Base-by-base conservation (phyloP, 2,113 vertebrate species). In the Osmerus mordax region DNA sequence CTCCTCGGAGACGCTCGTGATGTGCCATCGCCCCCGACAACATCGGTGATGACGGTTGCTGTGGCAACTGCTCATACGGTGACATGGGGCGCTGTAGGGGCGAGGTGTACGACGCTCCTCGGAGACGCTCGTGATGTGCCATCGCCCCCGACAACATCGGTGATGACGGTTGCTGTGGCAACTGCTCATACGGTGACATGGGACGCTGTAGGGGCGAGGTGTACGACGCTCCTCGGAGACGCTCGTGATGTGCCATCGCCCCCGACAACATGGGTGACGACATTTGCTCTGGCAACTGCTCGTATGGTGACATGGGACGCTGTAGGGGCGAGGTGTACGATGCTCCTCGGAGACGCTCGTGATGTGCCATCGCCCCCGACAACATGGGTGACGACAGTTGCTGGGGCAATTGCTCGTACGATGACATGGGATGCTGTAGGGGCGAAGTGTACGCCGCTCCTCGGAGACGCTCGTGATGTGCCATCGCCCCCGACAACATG, bases 171-270 rank as follows among this genome's bases (percentile, higher is more conserved):
- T 67, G 51, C 68, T 77, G 78, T 9, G 80, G 71, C 41, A 80
- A 69, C 53, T 76, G 73, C 23, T 71, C 82, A 81, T 87, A 85
- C 41, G 78, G 78, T 2, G 84, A 84, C 64, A 72, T 4, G 72
- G 86, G 78, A n/a, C 77, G 72, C n/a, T 75, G 84, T 14, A 89
- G 18, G 28, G 79, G 71, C 7, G 87, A 75, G 13, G n/a, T 74
- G 78, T 79, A 92, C 1, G 87, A 84, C 6, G 87, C 86, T 53
- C 83, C 83, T 47, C 54, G 70, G 21, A 91, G 16, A 1, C 53
- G 62, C n/a, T 87, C 86, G 58, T 87, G 83, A 63, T 84, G 81
- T 52, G 89, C 87, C 55, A 91, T 55, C 36, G 89, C 88, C 23
- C 64, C 77, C 25, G 86, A 84, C 15, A 91, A 15, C 71, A 81